phyloP scores from a whole-genome alignment of 2,888 invertebrate species.

The Cistogaster globosa region DNA sequence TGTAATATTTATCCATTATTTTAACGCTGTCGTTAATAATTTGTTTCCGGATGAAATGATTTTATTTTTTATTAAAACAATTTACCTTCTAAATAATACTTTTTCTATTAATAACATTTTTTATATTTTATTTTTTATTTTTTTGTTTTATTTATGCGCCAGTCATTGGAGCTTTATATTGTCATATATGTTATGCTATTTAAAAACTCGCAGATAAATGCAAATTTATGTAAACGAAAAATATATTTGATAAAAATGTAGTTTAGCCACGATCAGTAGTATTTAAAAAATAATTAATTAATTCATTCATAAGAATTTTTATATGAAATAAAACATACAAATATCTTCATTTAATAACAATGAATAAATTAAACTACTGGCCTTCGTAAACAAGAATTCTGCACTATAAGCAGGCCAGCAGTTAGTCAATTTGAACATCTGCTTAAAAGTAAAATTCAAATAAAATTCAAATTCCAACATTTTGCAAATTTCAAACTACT shows the following conservation, averaged over 20 bases:
- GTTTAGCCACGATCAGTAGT: no score
- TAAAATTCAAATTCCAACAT: no score
- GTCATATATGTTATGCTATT: no score
- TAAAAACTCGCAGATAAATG: no score
- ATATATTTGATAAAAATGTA: no score
- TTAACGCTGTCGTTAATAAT: background rate
- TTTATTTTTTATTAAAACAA: background rate
- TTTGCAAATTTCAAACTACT: background rate
- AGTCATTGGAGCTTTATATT: no score
- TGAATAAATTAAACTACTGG: background rate
- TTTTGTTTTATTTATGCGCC: no score
- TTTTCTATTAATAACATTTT: background rate
- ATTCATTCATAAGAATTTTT: no score
- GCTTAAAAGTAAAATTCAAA: conserved; percentile 9
- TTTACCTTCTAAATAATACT: background rate
- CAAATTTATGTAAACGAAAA: no score
- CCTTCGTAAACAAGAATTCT: background rate
- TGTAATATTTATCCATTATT: background rate
- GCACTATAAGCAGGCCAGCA: conserved; percentile 8
- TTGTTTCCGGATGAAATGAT: background rate
- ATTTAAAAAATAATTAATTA: no score
- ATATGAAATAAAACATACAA: no score
- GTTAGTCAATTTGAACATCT: conserved; percentile 30
- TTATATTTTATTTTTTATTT: background rate
- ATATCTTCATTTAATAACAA: background rate